Conservation (phyloP, 2,113 vertebrate genomes). For the Elephas maximus region DNA sequence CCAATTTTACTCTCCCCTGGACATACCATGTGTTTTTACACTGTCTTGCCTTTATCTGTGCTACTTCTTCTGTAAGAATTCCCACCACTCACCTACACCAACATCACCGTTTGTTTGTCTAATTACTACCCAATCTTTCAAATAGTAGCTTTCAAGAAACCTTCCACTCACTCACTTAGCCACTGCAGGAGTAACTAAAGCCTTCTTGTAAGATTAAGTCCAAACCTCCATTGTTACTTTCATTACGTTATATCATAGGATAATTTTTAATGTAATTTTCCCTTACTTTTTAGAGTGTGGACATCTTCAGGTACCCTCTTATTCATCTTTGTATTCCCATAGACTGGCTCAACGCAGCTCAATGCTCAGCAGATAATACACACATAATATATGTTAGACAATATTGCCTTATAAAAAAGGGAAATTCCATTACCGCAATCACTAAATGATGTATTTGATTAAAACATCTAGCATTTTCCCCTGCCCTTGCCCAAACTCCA, state of each 20-base stretch:
- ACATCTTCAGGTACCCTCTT: not conserved
- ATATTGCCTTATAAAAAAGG: not conserved
- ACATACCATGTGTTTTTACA: not conserved
- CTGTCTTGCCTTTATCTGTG: not conserved
- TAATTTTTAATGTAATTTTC: constrained; percentile 6
- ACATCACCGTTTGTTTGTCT: not conserved
- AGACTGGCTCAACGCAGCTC: not conserved
- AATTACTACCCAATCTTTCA: constrained; percentile 14
- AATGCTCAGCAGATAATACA: not conserved
- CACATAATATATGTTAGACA: not conserved
- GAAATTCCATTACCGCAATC: not conserved
- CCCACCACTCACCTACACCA: not conserved
- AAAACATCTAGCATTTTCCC: not conserved
- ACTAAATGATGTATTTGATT: not conserved
- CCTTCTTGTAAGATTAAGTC: not conserved
- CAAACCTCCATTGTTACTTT: not conserved
- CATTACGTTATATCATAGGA: not conserved
- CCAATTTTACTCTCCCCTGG: not conserved
- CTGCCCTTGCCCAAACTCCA: not conserved
- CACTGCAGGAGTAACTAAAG: not conserved
- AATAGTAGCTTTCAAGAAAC: not conserved
- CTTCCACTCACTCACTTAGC: not conserved
- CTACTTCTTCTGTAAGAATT: not conserved
- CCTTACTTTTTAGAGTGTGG: not conserved
- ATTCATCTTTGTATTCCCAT: not conserved